Percentiles rank a stretch among this genome's conserved stretches.
These are phyloP conservation scores for Scaptomyza pallida DNA, from an alignment of 1,140 invertebrate genomes.

Conservation along the genomic window DNA sequence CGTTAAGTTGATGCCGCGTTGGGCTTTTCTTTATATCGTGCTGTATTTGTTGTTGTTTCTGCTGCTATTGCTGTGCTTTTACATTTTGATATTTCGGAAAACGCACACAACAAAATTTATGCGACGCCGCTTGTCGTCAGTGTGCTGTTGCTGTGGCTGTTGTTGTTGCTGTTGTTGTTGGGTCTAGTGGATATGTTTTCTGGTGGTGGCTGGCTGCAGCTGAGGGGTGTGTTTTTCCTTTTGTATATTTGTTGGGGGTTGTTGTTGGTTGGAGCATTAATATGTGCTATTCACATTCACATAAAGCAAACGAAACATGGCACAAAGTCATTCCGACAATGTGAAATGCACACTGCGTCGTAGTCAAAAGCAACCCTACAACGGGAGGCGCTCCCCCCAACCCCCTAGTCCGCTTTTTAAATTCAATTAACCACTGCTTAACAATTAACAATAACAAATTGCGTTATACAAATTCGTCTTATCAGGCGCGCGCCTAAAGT, in stretches of 20 bases:
- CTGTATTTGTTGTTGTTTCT: constrained; percentile 43
- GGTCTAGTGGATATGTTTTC: not conserved
- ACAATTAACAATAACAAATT: constrained; percentile 63
- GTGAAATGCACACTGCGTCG: constrained; percentile 56
- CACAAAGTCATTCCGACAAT: constrained; percentile 45
- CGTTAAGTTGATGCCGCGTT: constrained; percentile 60
- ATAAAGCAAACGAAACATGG: constrained; percentile 3
- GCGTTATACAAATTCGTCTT: constrained; percentile 72
- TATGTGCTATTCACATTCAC: constrained; percentile 7
- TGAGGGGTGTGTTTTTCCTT: constrained; percentile 59
- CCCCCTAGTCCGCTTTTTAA: too few species aligned
- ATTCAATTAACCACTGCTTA: not conserved
- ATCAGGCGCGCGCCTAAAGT: constrained; percentile 56
- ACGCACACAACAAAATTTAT: constrained; percentile 56
- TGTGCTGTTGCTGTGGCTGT: constrained; percentile 21
- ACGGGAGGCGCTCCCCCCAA: constrained; percentile 29
- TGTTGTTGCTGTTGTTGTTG: constrained; percentile 28
- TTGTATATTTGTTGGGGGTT: constrained; percentile 52
- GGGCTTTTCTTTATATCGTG: constrained; percentile 49
- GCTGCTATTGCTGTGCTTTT: constrained; percentile 50
- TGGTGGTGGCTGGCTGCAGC: constrained; percentile 52
- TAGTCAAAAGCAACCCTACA: constrained; percentile 37
- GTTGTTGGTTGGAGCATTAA: constrained; percentile 50
- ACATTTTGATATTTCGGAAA: constrained; percentile 51
- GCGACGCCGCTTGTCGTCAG: constrained; percentile 39